phyloP scores from a whole-genome alignment of 1,140 invertebrate species.

The Telenomus remus region DNA sequence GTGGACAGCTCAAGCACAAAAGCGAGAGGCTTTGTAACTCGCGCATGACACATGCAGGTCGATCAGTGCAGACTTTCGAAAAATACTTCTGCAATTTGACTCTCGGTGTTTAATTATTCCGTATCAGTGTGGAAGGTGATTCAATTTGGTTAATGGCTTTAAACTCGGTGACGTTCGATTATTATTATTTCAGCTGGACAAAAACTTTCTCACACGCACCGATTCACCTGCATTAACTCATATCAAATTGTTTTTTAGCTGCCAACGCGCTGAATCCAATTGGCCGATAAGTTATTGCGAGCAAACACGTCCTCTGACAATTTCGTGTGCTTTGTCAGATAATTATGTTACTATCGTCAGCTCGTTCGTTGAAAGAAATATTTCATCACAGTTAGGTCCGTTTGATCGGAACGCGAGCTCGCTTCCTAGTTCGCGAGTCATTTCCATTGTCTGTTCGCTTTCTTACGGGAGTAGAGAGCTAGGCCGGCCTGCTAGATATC shows the following conservation, averaged over 20 bases:
- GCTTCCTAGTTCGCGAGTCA: slow-evolving; percentile 39
- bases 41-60: too few species aligned
- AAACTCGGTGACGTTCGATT: too few species aligned
- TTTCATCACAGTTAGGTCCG: slow-evolving; percentile 2
- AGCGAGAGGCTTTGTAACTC: too few species aligned
- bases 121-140: too few species aligned
- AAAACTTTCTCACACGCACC: slow-evolving; percentile 37
- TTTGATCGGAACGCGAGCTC: neutral
- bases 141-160: too few species aligned
- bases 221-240: slow-evolving; percentile 16
- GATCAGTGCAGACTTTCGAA: too few species aligned
- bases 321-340: slow-evolving; percentile 33
- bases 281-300: slow-evolving; percentile 12
- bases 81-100: too few species aligned
- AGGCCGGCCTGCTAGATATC: slow-evolving; percentile 35
- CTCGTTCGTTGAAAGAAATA: slow-evolving; percentile 1
- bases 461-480: slow-evolving; percentile 25
- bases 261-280: neutral
- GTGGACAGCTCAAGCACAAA: too few species aligned
- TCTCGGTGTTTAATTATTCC: too few species aligned
- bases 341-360: slow-evolving; percentile 33
- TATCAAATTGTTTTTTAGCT: slow-evolving; percentile 15
- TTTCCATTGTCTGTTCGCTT: slow-evolving; percentile 45
- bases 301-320: slow-evolving; percentile 31
- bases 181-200: neutral